Percentiles rank a stretch among this genome's conserved stretches.
Conservation (phyloP, 2,888 invertebrate species). For the Odontomyia ornata region DNA sequence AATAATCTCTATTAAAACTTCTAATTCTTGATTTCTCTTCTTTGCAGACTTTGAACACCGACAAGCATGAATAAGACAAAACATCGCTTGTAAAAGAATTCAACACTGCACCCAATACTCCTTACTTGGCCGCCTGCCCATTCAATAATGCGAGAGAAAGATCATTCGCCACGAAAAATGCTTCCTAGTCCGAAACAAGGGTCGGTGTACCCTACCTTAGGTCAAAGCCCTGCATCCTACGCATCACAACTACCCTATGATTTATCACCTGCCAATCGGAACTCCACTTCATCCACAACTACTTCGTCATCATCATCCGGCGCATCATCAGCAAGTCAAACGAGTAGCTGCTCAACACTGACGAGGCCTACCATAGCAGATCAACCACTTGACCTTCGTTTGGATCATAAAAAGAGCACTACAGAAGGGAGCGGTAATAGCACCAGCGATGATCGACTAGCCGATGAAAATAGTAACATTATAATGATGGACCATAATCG, state of each 20-base stretch:
- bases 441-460: constrained; percentile 64
- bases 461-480: constrained; percentile 88
- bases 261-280: constrained; percentile 64
- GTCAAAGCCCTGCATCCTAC: constrained; percentile 66
- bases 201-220: constrained; percentile 75
- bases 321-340: constrained; percentile 59
- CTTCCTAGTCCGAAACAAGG: constrained; percentile 79
- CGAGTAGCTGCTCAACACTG: constrained; percentile 58
- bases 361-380: constrained; percentile 65
- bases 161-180: constrained; percentile 91
- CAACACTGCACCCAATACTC: not conserved
- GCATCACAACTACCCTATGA: constrained; percentile 74
- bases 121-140: not conserved
- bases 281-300: constrained; percentile 56
- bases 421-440: constrained; percentile 62
- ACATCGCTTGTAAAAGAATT: too few relatives aligned
- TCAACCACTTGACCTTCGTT: constrained; percentile 87
- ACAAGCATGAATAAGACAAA: not conserved
- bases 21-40: not conserved
- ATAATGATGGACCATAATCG: constrained; percentile 64
- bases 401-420: constrained; percentile 80
- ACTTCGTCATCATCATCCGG: constrained; percentile 61
- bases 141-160: constrained; percentile 81
- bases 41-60: not conserved
- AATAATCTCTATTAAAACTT: not conserved